Percentiles rank a stretch among this genome's conserved stretches.
phyloP scores from a whole-genome alignment of 2,888 invertebrate genomes.

The Bombylius major region DNA sequence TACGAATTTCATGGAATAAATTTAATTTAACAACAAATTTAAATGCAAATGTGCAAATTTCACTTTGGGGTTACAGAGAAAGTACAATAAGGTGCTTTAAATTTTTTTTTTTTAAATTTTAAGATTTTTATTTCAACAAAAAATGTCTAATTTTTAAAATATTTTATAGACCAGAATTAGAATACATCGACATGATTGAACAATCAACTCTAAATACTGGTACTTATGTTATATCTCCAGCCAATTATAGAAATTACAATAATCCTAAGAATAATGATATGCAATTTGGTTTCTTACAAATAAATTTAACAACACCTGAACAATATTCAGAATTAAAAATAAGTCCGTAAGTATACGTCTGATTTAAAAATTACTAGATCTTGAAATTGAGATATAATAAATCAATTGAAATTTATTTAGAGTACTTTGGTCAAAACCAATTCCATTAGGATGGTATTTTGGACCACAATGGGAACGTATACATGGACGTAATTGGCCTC shows the following conservation, averaged over 20 bases:
- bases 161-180: constrained; percentile 52
- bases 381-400: too few relatives aligned
- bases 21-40: constrained; percentile 72
- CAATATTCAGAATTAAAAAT: constrained; percentile 49
- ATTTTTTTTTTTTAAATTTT: background rate
- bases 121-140: background rate
- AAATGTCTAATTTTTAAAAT: background rate
- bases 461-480: constrained; percentile 73
- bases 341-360: constrained; percentile 55
- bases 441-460: constrained; percentile 90
- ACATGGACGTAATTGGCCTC: constrained; percentile 72
- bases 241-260: constrained; percentile 54
- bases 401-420: constrained; percentile 25
- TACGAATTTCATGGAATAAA: constrained; percentile 72
- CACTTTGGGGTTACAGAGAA: constrained; percentile 83
- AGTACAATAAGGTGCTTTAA: constrained; percentile 46
- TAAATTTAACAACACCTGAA: constrained; percentile 70
- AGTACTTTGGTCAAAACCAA: constrained; percentile 80
- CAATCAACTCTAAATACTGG: constrained; percentile 54
- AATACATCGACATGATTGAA: constrained; percentile 67
- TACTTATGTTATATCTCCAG: constrained; percentile 57
- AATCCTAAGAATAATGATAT: constrained; percentile 58
- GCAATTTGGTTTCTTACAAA: constrained; percentile 76
- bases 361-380: background rate
- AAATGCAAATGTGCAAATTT: constrained; percentile 64